These are phyloP conservation scores for Campoletis raptor DNA, from an alignment of 2,888 invertebrate species.

Conservation along the genomic window DNA sequence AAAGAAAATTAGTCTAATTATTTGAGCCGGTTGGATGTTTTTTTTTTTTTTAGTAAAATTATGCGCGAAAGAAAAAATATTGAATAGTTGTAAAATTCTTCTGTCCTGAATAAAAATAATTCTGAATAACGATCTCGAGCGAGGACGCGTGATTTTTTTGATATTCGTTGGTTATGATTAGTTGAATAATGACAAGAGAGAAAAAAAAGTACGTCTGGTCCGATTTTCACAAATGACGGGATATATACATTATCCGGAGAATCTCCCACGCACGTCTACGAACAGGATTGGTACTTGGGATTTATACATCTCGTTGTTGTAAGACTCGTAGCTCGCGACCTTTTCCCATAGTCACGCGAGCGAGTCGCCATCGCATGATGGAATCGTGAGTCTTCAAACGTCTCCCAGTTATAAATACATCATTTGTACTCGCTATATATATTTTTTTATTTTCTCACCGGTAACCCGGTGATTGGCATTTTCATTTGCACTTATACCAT, in stretches of 20 bases:
- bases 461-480: slow-evolving; percentile 67
- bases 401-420: slow-evolving; percentile 58
- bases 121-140: too few relatives aligned
- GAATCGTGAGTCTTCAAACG: slow-evolving; percentile 48
- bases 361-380: slow-evolving; percentile 29
- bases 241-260: background rate
- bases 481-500: slow-evolving; percentile 43
- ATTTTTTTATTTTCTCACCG: slow-evolving; percentile 41
- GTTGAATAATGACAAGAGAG: background rate
- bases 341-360: slow-evolving; percentile 54
- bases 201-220: background rate
- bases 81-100: too few relatives aligned
- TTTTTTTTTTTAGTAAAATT: too few relatives aligned
- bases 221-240: slow-evolving; percentile 6
- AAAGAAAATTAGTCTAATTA: too few relatives aligned
- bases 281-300: background rate
- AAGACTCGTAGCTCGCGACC: slow-evolving; percentile 37
- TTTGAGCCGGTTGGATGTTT: too few relatives aligned
- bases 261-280: background rate
- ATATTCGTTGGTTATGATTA: background rate
- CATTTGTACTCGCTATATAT: slow-evolving; percentile 44
- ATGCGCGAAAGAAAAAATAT: too few relatives aligned
- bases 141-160: too few relatives aligned
- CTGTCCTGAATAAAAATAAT: too few relatives aligned
- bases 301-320: slow-evolving; percentile 6